These are phyloP conservation scores for Hippocampus abdominalis DNA, from an alignment of 2,113 vertebrate genomes.

Conservation along the genomic window DNA sequence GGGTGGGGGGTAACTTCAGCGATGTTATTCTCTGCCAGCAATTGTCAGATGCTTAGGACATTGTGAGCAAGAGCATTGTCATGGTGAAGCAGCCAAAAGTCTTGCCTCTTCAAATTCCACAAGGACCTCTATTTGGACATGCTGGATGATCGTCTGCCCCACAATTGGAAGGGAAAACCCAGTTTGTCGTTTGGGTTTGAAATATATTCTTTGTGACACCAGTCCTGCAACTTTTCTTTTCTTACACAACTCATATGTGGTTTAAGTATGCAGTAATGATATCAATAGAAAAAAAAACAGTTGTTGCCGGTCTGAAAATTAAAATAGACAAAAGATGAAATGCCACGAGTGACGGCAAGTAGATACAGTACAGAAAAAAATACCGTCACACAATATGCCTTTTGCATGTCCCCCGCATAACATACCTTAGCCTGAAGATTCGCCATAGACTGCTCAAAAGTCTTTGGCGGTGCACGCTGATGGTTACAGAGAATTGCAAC, in stretches of 20 bases:
- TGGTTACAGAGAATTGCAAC: slow-evolving; percentile 81
- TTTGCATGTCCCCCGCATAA: not conserved
- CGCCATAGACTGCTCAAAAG: slow-evolving; percentile 78
- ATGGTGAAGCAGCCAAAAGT: too few relatives aligned
- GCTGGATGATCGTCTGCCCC: too few relatives aligned
- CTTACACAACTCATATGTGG: not conserved
- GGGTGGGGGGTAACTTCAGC: too few relatives aligned
- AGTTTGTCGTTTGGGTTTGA: too few relatives aligned
- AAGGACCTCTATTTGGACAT: too few relatives aligned
- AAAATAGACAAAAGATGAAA: not conserved
- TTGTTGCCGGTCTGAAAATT: not conserved
- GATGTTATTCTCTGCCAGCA: too few relatives aligned
- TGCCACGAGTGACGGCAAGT: not conserved
- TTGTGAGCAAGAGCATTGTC: too few relatives aligned
- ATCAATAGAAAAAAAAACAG: not conserved
- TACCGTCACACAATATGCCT: not conserved
- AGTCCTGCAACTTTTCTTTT: too few relatives aligned
- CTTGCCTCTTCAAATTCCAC: too few relatives aligned
- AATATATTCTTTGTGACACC: too few relatives aligned
- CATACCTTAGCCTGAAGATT: slow-evolving; percentile 75
- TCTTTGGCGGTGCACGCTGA: slow-evolving; percentile 77
- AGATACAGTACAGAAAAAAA: not conserved
- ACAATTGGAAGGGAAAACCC: too few relatives aligned
- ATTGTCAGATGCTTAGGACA: too few relatives aligned
- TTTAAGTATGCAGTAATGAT: not conserved